Base-by-base conservation (phyloP, 1,140 invertebrate species). In the Heliconius congener region DNA sequence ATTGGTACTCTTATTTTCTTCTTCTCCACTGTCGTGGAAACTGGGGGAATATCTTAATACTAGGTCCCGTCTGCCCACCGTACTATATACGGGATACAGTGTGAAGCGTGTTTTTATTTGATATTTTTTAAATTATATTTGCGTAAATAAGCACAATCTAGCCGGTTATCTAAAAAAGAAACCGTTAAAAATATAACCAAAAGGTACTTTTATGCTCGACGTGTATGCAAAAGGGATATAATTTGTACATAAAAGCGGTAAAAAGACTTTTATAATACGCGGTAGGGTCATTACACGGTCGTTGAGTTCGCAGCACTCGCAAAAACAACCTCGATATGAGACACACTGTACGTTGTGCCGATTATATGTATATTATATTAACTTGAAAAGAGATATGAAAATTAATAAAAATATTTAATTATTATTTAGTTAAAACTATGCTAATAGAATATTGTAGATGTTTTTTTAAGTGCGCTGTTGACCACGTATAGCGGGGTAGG, bases 241-340 rank as follows among this genome's bases (percentile, higher is more conserved):
- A 91, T 90, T 90, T 91, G 84, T 88, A 85, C 83, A 86, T 87
- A 88, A 93, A 91, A 91, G 87, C 85, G 87, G 83, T 89, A 86
- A 91, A 92, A 93, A 91, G 90, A 88, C 90, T 92, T 91, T 46
- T 91, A 93, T 91, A 89, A 93, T 90, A 91, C 84, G 87, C 89
- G 86, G 83, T 91, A 92, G 90, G 88, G 87, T 89, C 90, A 90
- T 92, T 91, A 91, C 86, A 92, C 91, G 91, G 82, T 84, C 86
- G 86, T 93, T 93, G 88, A 91, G 82, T 87, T 87, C 84, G 81
- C 87, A 87, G 88, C 87, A 89, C 87, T 90, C 87, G 86, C 86
- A 88, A 89, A 90, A 89, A 89, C 87, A 90, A 91, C 86, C 84
- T 87, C 83, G 81, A 85, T 88, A 90, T 82, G 85, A 83, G 84